Evolutionary conservation across 1,140 invertebrate genomes (phyloP).

Genomic region (Contarinia nasturtii): DNA sequence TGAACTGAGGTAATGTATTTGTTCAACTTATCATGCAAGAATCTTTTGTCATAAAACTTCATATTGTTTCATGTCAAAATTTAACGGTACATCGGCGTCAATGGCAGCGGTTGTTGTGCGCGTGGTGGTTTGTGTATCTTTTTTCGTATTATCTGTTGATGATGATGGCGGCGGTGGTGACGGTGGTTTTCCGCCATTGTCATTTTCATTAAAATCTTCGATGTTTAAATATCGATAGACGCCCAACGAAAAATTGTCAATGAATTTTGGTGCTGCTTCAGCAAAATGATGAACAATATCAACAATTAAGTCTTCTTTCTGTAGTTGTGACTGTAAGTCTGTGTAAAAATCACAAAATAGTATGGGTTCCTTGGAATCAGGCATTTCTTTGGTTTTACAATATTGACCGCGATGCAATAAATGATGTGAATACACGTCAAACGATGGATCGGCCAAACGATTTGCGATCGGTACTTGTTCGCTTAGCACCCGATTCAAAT

Average conservation of each 20-base stretch:
- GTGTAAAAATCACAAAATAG: slow-evolving; percentile 23
- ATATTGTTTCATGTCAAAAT: no score
- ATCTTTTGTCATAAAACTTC: no score
- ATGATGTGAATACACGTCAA: slow-evolving; percentile 4
- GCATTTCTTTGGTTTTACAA: slow-evolving; percentile 16
- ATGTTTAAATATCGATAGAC: neutral
- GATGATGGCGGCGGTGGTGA: no score
- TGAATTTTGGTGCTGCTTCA: neutral
- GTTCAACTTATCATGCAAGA: no score
- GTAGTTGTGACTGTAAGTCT: slow-evolving; percentile 21
- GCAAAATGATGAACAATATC: slow-evolving; percentile 12
- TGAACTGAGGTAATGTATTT: no score
- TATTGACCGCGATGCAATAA: slow-evolving; percentile 19
- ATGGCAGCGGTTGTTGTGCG: no score
- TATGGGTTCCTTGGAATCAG: slow-evolving; percentile 18
- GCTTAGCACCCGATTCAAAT: slow-evolving; percentile 31
- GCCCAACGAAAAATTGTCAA: neutral
- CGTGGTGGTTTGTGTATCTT: no score
- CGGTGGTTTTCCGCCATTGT: no score
- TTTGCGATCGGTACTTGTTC: slow-evolving; percentile 31
- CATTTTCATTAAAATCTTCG: neutral
- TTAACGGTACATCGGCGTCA: no score
- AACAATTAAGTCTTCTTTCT: slow-evolving; percentile 18
- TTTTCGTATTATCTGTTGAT: no score
- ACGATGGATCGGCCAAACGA: slow-evolving; percentile 2